A percentile compares a stretch with the other conserved stretches of the same genome.
These are phyloP conservation scores for Seriola aureovittata DNA, from an alignment of 2,113 vertebrate species.

Conservation along the genomic window DNA sequence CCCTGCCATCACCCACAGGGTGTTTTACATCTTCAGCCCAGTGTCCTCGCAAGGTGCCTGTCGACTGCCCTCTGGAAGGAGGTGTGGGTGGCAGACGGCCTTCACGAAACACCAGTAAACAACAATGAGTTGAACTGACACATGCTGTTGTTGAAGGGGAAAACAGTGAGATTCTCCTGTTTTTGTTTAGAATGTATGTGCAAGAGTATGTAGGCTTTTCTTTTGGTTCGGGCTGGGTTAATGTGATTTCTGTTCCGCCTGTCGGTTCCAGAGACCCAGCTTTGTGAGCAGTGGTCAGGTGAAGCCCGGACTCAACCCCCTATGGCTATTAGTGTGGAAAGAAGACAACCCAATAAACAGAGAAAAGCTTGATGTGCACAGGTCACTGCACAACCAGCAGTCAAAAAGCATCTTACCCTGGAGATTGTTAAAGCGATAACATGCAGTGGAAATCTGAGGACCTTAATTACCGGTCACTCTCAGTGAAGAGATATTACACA, in stretches of 20 bases:
- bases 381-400: constrained; percentile 87
- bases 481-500: constrained; percentile 44
- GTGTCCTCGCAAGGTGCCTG: constrained; percentile 61
- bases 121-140: constrained; percentile 82
- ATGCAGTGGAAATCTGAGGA: constrained; percentile 66
- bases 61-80: constrained; percentile 65
- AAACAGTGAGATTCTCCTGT: constrained; percentile 69
- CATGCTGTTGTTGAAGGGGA: constrained; percentile 76
- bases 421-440: constrained; percentile 76
- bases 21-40: constrained; percentile 54
- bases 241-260: constrained; percentile 87
- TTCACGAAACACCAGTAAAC: constrained; percentile 77
- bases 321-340: constrained; percentile 86
- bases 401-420: constrained; percentile 81
- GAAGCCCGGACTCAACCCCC: constrained; percentile 82
- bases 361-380: constrained; percentile 83
- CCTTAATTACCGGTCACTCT: constrained; percentile 80
- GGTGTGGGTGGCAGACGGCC: constrained; percentile 80
- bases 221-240: constrained; percentile 82
- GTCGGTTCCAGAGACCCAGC: constrained; percentile 83
- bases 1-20: constrained; percentile 45
- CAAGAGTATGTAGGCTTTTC: constrained; percentile 67
- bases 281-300: constrained; percentile 86
- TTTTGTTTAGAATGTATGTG: constrained; percentile 77
- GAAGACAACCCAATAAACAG: constrained; percentile 85